These are phyloP conservation scores for Pantala flavescens DNA, from an alignment of 1,140 invertebrate species.

Conservation along the genomic window DNA sequence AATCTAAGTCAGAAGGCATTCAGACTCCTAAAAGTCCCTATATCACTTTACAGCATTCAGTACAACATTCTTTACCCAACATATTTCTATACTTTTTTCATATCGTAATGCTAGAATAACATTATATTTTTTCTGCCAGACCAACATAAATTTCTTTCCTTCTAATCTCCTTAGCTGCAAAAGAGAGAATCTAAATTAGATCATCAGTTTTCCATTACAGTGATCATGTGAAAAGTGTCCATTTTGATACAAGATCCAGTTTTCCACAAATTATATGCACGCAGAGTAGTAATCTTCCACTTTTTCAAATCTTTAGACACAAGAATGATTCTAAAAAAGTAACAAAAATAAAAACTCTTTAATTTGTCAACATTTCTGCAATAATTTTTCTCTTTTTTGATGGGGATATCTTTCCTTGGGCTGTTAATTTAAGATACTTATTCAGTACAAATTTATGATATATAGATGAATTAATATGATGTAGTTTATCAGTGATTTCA, in stretches of 20 bases:
- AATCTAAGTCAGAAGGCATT: neutral
- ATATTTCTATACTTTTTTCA: neutral
- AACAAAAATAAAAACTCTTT: conserved; percentile 10
- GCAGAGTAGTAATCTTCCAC: neutral
- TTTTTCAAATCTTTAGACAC: neutral
- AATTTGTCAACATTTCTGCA: neutral
- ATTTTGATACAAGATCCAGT: neutral
- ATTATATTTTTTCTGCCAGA: too few species aligned
- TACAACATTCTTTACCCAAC: neutral
- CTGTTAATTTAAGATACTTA: too few species aligned
- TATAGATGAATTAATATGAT: too few species aligned
- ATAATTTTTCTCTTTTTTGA: neutral
- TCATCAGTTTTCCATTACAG: too few species aligned
- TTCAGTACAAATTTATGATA: too few species aligned
- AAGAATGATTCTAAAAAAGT: conserved; percentile 10
- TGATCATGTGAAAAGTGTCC: too few species aligned
- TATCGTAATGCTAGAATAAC: too few species aligned
- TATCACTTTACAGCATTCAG: neutral
- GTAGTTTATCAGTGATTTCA: too few species aligned
- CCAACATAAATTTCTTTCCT: too few species aligned
- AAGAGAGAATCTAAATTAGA: too few species aligned
- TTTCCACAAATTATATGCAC: neutral
- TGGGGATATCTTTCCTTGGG: neutral
- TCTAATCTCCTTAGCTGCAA: too few species aligned
- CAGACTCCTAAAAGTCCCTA: neutral